Conservation (phyloP, 2,797 vertebrate species). For the Sebastiscus tertius region DNA sequence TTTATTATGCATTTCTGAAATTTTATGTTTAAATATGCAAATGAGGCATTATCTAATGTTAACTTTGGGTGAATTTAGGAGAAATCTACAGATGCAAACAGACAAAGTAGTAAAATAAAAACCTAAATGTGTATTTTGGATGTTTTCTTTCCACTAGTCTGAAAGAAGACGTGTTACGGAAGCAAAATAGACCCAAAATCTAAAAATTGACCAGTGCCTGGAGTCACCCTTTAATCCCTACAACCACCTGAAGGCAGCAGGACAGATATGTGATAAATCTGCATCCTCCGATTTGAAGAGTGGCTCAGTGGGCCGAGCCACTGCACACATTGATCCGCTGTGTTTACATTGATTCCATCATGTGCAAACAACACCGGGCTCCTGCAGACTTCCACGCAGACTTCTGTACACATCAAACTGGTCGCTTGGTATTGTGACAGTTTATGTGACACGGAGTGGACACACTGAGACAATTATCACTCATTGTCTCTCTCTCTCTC, state of each 20-base stretch:
- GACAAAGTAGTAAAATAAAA: neutral
- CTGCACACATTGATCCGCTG: constrained; percentile 15
- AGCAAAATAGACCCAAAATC: neutral
- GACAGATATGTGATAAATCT: constrained; percentile 27
- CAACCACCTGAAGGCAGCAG: neutral
- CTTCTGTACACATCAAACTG: constrained; percentile 6
- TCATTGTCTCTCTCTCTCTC: neutral
- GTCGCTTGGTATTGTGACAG: neutral
- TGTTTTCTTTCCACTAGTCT: neutral
- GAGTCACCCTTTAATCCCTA: neutral
- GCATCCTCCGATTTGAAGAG: constrained; percentile 16
- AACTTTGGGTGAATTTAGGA: too few relatives aligned
- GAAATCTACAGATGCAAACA: neutral
- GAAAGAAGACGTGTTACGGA: neutral
- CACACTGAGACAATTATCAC: neutral
- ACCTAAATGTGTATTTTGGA: neutral
- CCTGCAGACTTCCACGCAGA: constrained; percentile 13
- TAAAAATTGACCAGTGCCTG: neutral
- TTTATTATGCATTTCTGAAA: too few relatives aligned
- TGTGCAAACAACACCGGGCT: constrained; percentile 23
- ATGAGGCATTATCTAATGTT: too few relatives aligned
- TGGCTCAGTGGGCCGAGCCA: neutral
- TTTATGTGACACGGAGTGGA: neutral
- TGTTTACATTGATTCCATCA: constrained; percentile 43
- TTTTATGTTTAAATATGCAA: too few relatives aligned